These are phyloP conservation scores for Gyps fulvus DNA, from an alignment of 2,113 vertebrate genomes.

Conservation along the genomic window DNA sequence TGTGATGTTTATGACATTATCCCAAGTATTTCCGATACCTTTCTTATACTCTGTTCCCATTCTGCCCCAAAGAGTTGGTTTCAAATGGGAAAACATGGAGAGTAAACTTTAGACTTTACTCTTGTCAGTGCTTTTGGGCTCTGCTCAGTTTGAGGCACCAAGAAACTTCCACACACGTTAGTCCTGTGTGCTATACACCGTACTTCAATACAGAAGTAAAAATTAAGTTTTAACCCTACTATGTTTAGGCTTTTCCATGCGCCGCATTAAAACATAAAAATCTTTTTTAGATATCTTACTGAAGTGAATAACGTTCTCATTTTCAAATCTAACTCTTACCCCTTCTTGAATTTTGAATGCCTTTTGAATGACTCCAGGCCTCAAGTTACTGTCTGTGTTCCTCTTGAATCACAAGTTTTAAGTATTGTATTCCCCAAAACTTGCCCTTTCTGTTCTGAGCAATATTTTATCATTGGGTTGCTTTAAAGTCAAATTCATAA, in stretches of 20 bases:
- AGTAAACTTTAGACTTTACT: neutral
- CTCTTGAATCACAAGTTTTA: neutral
- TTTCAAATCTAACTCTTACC: neutral
- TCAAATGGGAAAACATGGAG: neutral
- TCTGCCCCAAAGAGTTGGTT: neutral
- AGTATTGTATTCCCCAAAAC: neutral
- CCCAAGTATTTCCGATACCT: neutral
- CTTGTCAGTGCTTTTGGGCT: neutral
- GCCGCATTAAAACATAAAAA: neutral
- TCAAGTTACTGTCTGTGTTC: neutral
- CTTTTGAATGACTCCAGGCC: neutral
- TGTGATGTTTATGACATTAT: neutral
- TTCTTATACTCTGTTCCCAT: neutral
- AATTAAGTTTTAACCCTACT: neutral
- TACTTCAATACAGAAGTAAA: neutral
- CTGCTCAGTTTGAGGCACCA: neutral
- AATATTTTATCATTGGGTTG: neutral
- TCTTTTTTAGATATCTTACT: neutral
- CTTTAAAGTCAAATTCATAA: neutral
- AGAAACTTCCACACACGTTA: neutral
- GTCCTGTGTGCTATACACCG: accelerated
- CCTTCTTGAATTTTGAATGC: neutral
- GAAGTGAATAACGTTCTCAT: neutral
- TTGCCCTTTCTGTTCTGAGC: neutral
- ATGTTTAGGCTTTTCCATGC: neutral